Evolutionary conservation across 2,113 vertebrate species (phyloP).

Genomic region (Actinemys pallida): DNA sequence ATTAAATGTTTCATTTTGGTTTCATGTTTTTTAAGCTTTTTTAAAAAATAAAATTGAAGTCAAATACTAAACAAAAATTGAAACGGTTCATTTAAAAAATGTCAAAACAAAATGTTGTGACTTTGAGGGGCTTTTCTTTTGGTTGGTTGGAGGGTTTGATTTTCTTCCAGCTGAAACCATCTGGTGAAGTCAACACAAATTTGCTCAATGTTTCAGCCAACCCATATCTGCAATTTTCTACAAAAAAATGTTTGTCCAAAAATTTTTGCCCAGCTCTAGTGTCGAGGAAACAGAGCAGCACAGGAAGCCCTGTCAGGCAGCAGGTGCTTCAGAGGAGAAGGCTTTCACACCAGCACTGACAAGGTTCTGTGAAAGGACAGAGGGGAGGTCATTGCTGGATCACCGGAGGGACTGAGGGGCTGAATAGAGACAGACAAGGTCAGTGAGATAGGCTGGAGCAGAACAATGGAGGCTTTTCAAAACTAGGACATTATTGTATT

Average conservation of each 20-base stretch:
- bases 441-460: conserved; percentile 32
- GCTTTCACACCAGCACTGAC: background rate
- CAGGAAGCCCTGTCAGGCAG: background rate
- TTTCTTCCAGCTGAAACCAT: too few relatives aligned
- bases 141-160: too few relatives aligned
- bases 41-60: background rate
- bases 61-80: background rate
- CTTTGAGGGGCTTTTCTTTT: too few relatives aligned
- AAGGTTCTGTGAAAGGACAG: conserved; percentile 4
- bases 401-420: background rate
- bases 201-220: too few relatives aligned
- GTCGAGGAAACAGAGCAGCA: background rate
- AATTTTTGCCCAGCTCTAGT: too few relatives aligned
- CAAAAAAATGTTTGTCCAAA: too few relatives aligned
- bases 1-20: background rate
- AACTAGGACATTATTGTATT: conserved; percentile 28
- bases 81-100: background rate
- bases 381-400: background rate
- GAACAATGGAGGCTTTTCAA: conserved; percentile 63
- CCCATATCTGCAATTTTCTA: too few relatives aligned
- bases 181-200: too few relatives aligned
- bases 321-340: background rate
- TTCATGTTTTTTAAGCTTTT: background rate
- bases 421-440: conserved; percentile 9
- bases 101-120: too few relatives aligned